Evolutionary conservation across 2,797 vertebrate genomes (phyloP).

Genomic region (Anguilla marmorata): DNA sequence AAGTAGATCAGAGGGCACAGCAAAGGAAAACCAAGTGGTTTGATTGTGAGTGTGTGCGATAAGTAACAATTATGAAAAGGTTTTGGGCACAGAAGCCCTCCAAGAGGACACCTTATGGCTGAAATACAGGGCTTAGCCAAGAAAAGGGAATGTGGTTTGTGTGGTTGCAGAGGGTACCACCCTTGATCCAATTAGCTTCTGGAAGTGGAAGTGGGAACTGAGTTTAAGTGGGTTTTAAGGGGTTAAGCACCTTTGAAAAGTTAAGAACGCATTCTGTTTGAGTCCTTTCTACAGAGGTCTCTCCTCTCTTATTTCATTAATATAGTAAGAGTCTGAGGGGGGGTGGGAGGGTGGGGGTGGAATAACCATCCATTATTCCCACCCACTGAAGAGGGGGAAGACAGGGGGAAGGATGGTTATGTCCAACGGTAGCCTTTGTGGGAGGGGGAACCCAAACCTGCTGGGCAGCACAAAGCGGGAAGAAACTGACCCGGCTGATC

Average conservation of each 20-base stretch:
- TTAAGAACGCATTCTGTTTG: conserved; percentile 69
- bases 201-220: no score
- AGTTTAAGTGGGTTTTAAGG: no score
- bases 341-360: conserved; percentile 56
- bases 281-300: conserved; percentile 32
- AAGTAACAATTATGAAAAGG: no score
- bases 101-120: no score
- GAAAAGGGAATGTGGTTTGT: no score
- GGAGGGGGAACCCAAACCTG: conserved; percentile 32
- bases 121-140: no score
- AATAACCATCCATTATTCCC: conserved; percentile 76
- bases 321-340: conserved; percentile 63
- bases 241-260: conserved; percentile 1
- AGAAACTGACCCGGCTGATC: conserved; percentile 84
- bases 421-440: conserved; percentile 75
- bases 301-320: conserved; percentile 73
- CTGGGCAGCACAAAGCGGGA: conserved; percentile 70
- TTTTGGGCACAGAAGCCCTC: no score
- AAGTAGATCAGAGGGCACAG: no score
- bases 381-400: conserved; percentile 72
- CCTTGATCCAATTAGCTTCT: no score
- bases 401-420: conserved; percentile 61
- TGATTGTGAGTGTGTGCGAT: no score
- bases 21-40: no score
- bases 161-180: no score